Base-by-base conservation (phyloP, 2,113 vertebrate species). In the Perca fluviatilis region DNA sequence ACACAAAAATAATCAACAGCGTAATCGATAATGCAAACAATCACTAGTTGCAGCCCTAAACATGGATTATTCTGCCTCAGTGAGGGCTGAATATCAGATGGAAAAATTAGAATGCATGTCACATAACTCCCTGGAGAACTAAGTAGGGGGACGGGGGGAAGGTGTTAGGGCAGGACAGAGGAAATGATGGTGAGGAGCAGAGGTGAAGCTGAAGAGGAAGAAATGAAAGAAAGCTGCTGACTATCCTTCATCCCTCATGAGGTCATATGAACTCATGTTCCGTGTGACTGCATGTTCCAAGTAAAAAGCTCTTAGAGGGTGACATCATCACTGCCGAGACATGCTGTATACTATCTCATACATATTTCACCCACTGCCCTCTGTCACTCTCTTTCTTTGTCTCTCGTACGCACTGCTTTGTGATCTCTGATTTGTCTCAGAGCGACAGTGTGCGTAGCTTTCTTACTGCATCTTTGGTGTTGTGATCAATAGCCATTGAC, bases 281-380 rank as follows among this genome's bases (percentile, higher is more conserved):
- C 36, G 8, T 40, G 7, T 40, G 79, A 62, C 67, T 58, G 43
- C 18, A 56, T 69, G 49, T 49, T 19, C 51, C 36, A 36, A 53
- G 61, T 33, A 67, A 66, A 66, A 67, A 73, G 69, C 84, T 83
- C 58, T 84, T 19, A 81, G 51, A 74, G 53, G 78, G 12, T 91
- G 89, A 93, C 86, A 86, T 91, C 86, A 86, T 75, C 50, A 0
- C 77, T 61, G 36, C 40, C 0, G 57, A 68, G 80, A 54, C 47
- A 15, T 21, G 13, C 43, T 3, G 58, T 58, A 54, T 18, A 30
- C 49, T 2, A 1, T 46, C 15, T 86, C 70, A 79, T 88, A 18
- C 65, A 75, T 86, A 75, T 82, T 85, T 88, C 30, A 82, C 69
- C 77, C 9, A 6, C 61, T 74, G 5, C 16, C 76, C 30, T 68